Percentiles rank a stretch among this genome's conserved stretches.
phyloP scores from a whole-genome alignment of 2,888 invertebrate genomes.

The Meloe dianella region DNA sequence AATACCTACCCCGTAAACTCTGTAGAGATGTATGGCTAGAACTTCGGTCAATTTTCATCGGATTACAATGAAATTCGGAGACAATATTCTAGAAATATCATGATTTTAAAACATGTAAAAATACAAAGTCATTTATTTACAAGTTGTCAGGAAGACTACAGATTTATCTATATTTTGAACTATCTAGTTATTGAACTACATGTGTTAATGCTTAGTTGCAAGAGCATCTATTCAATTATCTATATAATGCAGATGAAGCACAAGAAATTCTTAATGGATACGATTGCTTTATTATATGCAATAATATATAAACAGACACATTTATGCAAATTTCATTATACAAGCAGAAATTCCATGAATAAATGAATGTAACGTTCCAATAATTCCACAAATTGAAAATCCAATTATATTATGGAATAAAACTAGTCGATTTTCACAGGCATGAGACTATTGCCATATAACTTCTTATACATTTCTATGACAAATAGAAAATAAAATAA shows the following conservation, averaged over 20 bases:
- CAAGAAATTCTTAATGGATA: background rate
- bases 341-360: background rate
- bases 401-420: background rate
- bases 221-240: background rate
- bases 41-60: too few species aligned
- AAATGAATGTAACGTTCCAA: background rate
- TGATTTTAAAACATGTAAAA: too few species aligned
- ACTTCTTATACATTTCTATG: background rate
- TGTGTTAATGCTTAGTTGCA: background rate
- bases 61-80: too few species aligned
- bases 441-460: background rate
- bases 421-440: background rate
- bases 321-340: background rate
- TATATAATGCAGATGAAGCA: background rate
- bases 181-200: background rate
- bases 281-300: background rate
- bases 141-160: too few species aligned
- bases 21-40: too few species aligned
- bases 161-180: background rate
- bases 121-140: too few species aligned
- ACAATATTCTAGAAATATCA: too few species aligned
- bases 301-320: background rate
- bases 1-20: too few species aligned
- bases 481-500: background rate
- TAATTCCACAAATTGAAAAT: background rate